phyloP scores from a whole-genome alignment of 1,140 invertebrate species.

The Lasioglossum baleicum region DNA sequence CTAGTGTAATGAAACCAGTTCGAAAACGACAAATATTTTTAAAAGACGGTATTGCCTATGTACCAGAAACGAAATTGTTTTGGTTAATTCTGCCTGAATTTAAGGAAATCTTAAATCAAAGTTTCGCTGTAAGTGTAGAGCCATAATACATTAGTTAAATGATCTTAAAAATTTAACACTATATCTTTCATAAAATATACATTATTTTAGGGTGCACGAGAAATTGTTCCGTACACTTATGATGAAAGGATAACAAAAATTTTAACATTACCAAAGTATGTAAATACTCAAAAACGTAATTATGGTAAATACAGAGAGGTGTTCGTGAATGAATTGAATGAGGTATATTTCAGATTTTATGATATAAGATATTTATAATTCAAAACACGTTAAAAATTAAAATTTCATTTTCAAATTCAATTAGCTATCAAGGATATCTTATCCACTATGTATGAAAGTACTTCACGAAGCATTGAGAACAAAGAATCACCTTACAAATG shows the following conservation, averaged over 20 bases:
- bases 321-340: slow-evolving; percentile 84
- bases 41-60: slow-evolving; percentile 91
- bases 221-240: slow-evolving; percentile 62
- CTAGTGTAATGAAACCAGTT: slow-evolving; percentile 92
- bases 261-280: slow-evolving; percentile 22
- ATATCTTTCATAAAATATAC: slow-evolving; percentile 23
- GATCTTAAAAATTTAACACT: neutral
- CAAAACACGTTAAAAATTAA: neutral
- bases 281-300: slow-evolving; percentile 81
- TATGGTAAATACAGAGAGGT: slow-evolving; percentile 89
- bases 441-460: slow-evolving; percentile 95
- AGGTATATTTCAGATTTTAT: slow-evolving; percentile 58
- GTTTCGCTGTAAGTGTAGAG: slow-evolving; percentile 84
- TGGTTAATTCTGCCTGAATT: slow-evolving; percentile 90
- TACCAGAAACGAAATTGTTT: slow-evolving; percentile 91
- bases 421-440: slow-evolving; percentile 88
- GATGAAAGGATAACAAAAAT: slow-evolving; percentile 83
- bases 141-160: neutral
- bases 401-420: neutral
- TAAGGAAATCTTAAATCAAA: slow-evolving; percentile 87
- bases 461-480: slow-evolving; percentile 89
- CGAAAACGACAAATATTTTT: slow-evolving; percentile 89
- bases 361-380: neutral
- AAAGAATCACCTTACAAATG: slow-evolving; percentile 94
- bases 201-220: slow-evolving; percentile 59